A percentile compares a stretch with the other conserved stretches of the same genome.
Conservation (phyloP, 2,113 vertebrate genomes). For the Pangasianodon gigas region DNA sequence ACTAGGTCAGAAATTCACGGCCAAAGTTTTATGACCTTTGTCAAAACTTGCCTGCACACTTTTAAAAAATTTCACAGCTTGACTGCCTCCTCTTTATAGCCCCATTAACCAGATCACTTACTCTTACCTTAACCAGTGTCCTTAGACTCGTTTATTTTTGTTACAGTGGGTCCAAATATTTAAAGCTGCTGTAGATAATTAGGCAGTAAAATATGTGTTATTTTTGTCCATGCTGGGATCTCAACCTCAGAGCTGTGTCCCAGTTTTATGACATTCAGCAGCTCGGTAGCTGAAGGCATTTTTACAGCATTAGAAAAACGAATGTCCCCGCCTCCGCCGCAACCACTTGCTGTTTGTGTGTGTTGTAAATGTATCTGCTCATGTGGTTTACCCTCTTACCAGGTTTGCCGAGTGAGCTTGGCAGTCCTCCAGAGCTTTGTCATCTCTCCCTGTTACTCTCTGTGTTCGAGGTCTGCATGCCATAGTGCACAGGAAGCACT, state of each 20-base stretch:
- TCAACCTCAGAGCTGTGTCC: not conserved
- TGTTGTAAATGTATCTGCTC: slow-evolving; percentile 6
- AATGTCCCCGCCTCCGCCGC: not conserved
- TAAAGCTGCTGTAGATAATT: not conserved
- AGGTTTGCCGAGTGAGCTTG: slow-evolving; percentile 27
- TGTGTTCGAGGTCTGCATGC: slow-evolving; percentile 46
- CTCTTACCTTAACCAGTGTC: not conserved
- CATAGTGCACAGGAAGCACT: slow-evolving; percentile 51
- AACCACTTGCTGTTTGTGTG: not conserved
- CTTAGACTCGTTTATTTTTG: not conserved
- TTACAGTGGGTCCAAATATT: not conserved
- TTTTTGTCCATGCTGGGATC: not conserved
- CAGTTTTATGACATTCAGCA: not conserved
- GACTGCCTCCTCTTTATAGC: not conserved
- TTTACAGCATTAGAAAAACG: not conserved
- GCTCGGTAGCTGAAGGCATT: not conserved
- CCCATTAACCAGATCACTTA: not conserved
- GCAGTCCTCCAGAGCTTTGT: slow-evolving; percentile 30
- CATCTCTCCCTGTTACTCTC: slow-evolving; percentile 30
- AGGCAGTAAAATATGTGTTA: not conserved
- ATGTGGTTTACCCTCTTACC: not conserved
- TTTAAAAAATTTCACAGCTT: not conserved
- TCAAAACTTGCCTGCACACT: not conserved
- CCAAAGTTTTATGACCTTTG: not conserved
- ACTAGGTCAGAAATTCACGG: slow-evolving; percentile 37